Evolutionary conservation across 2,113 vertebrate species (phyloP).

Genomic region (Nycticorax nycticorax): DNA sequence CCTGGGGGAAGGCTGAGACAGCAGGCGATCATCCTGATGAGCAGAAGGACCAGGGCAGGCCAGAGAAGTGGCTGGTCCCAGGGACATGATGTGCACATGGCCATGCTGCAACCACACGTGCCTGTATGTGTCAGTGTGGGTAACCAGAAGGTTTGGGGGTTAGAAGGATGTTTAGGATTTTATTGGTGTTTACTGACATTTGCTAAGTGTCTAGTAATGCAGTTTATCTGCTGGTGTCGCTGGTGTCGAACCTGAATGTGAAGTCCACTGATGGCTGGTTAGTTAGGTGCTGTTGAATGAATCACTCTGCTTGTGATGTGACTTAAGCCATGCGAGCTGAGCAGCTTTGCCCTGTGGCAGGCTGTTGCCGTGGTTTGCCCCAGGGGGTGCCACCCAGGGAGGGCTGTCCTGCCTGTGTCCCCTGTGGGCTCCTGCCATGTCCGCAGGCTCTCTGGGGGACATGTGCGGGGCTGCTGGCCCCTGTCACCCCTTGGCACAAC

Average conservation of each 20-base stretch:
- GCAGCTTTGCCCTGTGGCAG: background rate
- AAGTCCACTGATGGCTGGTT: background rate
- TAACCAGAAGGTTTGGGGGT: background rate
- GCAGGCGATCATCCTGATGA: background rate
- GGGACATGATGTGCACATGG: no score
- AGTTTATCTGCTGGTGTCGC: background rate
- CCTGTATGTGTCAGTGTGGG: rapidly evolving
- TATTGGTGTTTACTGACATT: background rate
- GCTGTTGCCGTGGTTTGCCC: background rate
- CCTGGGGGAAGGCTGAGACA: background rate
- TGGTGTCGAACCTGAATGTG: background rate
- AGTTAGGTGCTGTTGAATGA: background rate
- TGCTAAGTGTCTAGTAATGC: background rate
- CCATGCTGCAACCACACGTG: rapidly evolving
- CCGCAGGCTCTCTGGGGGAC: background rate
- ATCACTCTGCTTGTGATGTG: background rate
- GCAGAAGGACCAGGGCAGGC: background rate
- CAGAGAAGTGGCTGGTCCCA: background rate
- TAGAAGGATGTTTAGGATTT: background rate
- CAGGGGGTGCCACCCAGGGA: background rate
- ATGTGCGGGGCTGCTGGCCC: background rate
- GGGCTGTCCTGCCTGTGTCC: background rate
- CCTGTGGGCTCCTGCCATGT: rapidly evolving
- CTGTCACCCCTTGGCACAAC: background rate
- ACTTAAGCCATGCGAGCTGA: background rate